Evolutionary conservation across 2,888 invertebrate species (phyloP), one percentile per base, ranked within the genome.

Genomic region (Heteromyza rotundicornis): DNA sequence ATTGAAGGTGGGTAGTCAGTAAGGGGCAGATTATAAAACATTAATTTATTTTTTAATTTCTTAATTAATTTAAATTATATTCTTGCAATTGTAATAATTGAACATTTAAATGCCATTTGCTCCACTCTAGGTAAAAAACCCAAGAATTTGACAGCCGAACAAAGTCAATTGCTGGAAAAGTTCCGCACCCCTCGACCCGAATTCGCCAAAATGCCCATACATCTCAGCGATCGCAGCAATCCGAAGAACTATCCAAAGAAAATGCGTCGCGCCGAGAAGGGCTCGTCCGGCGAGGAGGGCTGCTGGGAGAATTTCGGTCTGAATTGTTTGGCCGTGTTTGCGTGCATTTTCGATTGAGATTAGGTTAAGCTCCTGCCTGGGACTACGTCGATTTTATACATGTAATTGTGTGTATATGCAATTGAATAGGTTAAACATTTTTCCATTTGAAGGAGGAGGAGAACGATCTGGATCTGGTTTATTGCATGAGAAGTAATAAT

Each of bases 201-300:
- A 61, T 84, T 81, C 60, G 78, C 83, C 47, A 75, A 77, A 65
- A 80, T 84, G 79, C 83, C 83, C 27, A 82, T 84, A 59, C 76
- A 83, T 69, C 74, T 84, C 27, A 83, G 83, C 64, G 82, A 82
- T 69, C 80, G 83, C 12, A 82, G 80, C 62, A 78, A 80, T 69
- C 82, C 81, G 0, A 82, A 82, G 64, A 83, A 82, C 59, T 84
- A 83, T 67, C 76, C 81, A 12, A 83, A 82, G 66, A 82, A 82
- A 72, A 84, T 84, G 83, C 70, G 83, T 5, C 72, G 75, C 2
- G 76, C 78, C 14, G 70, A 79, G 55, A 81, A 80, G 55, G 72
- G 73, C 1, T 71, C 70, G 2, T 67, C 73, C 62, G 76, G 77
- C 19, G 78, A 80, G 35, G 79, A 82, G 56, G 75, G 81, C 24